phyloP scores from a whole-genome alignment of 1,140 invertebrate genomes.

The Bathynomus jamesi region DNA sequence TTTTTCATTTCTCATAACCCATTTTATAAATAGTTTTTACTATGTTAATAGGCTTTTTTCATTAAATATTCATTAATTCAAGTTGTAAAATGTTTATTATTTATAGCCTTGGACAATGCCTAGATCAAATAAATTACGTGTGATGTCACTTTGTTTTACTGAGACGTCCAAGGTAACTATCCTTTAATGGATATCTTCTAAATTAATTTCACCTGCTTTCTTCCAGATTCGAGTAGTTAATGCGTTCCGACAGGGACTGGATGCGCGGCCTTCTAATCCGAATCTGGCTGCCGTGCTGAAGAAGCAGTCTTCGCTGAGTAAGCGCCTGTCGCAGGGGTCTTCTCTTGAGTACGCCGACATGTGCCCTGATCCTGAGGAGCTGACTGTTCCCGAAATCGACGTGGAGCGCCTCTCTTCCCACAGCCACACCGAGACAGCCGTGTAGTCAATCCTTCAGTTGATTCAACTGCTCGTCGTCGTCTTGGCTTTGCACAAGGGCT shows the following conservation, averaged over 20 bases:
- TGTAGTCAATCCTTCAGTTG: constrained; percentile 51
- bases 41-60: no score
- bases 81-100: no score
- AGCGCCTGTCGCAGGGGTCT: constrained; percentile 79
- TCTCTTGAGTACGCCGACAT: constrained; percentile 86
- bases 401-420: constrained; percentile 81
- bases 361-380: constrained; percentile 62
- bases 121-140: no score
- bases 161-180: constrained; percentile 28
- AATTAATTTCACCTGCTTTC: constrained; percentile 44
- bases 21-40: no score
- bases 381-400: constrained; percentile 79
- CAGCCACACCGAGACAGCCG: constrained; percentile 86
- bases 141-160: no score
- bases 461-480: not conserved
- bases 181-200: constrained; percentile 3
- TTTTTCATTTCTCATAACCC: no score
- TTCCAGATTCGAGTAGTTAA: constrained; percentile 95
- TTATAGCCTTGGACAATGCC: not conserved
- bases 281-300: constrained; percentile 79
- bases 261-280: constrained; percentile 83
- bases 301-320: constrained; percentile 75
- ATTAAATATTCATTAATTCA: no score
- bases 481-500: not conserved
- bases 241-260: constrained; percentile 96